A percentile compares a stretch with the other conserved stretches of the same genome.
Conservation (phyloP, 2,797 vertebrate genomes). For the Aeoliscus strigatus region DNA sequence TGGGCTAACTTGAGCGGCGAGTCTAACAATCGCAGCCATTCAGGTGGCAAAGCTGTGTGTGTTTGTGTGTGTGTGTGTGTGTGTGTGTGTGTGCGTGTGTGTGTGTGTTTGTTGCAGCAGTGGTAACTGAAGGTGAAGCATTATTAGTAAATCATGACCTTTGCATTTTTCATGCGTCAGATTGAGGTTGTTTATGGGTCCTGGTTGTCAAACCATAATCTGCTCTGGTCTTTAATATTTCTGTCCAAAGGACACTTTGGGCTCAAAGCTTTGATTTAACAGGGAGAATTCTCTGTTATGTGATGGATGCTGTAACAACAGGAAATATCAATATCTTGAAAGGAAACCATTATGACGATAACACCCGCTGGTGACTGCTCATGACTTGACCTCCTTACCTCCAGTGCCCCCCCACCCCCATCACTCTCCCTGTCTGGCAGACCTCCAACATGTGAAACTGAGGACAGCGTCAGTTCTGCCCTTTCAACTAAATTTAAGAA, state of each 20-base stretch:
- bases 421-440: constrained; percentile 55
- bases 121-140: constrained; percentile 65
- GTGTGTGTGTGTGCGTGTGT: constrained; percentile 41
- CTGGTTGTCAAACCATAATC: constrained; percentile 26
- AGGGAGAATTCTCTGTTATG: constrained; percentile 26
- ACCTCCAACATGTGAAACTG: constrained; percentile 84
- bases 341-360: constrained; percentile 34
- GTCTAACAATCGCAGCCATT: constrained; percentile 73
- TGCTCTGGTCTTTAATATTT: constrained; percentile 53
- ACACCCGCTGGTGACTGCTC: constrained; percentile 20
- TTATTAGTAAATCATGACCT: constrained; percentile 54
- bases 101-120: constrained; percentile 46
- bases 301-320: constrained; percentile 36
- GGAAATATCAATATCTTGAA: constrained; percentile 47
- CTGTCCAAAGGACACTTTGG: constrained; percentile 38
- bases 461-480: constrained; percentile 80
- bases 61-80: constrained; percentile 48
- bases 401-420: constrained; percentile 11
- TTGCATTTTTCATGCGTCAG: constrained; percentile 44
- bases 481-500: constrained; percentile 91
- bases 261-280: constrained; percentile 44
- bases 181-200: constrained; percentile 36
- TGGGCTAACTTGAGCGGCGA: constrained; percentile 66
- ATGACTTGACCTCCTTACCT: constrained; percentile 49
- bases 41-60: constrained; percentile 50